Conservation (phyloP, 2,888 invertebrate species). For the Thecocarcelia acutangulata region DNA sequence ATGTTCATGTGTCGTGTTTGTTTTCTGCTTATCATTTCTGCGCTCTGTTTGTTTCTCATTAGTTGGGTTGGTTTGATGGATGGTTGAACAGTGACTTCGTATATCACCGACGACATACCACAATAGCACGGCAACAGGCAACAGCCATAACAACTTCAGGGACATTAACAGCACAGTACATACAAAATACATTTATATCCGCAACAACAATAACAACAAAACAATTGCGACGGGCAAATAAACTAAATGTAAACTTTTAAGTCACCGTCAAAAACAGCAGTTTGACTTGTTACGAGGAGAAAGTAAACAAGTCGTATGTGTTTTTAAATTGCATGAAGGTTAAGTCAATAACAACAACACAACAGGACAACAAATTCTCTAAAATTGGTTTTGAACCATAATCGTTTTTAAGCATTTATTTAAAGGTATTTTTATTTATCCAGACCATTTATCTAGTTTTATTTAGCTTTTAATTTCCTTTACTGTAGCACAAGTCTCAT, state of each 20-base stretch:
- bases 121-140: slow-evolving; percentile 53
- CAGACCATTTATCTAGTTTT: too few relatives aligned
- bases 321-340: too few relatives aligned
- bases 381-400: too few relatives aligned
- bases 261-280: neutral
- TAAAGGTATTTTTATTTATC: too few relatives aligned
- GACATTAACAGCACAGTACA: slow-evolving; percentile 8
- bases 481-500: too few relatives aligned
- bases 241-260: slow-evolving; percentile 2
- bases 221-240: neutral
- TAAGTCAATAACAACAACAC: too few relatives aligned
- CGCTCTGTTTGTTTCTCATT: slow-evolving; percentile 65
- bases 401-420: too few relatives aligned
- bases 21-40: slow-evolving; percentile 15
- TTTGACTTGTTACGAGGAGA: neutral
- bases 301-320: too few relatives aligned
- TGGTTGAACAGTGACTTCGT: slow-evolving; percentile 62
- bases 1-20: neutral
- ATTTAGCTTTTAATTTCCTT: too few relatives aligned
- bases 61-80: slow-evolving; percentile 64
- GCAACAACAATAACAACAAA: slow-evolving; percentile 14
- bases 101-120: slow-evolving; percentile 59
- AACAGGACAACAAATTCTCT: too few relatives aligned
- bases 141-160: slow-evolving; percentile 19
- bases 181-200: neutral